Evolutionary conservation across 2,888 invertebrate species (phyloP).

Genomic region (Cataglyphis cursor): DNA sequence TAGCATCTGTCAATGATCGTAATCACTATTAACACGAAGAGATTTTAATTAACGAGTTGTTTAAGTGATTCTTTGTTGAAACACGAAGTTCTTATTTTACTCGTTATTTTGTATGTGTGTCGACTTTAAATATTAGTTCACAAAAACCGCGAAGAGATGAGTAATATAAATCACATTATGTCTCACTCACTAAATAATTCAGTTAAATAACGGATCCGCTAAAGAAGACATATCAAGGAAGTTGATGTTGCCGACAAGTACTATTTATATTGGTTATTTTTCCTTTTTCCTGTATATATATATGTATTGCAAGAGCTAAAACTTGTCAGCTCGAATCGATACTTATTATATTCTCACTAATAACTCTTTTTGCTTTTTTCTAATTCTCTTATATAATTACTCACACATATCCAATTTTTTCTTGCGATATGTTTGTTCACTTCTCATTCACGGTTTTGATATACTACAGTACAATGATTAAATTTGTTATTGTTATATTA

Average conservation of each 20-base stretch:
- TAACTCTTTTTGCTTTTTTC: conserved; percentile 56
- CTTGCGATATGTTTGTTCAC: conserved; percentile 76
- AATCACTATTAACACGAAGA: conserved; percentile 85
- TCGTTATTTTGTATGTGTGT: conserved; percentile 64
- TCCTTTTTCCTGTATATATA: conserved; percentile 53
- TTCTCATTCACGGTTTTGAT: conserved; percentile 73
- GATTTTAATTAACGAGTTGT: conserved; percentile 76
- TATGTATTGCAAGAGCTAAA: conserved; percentile 63
- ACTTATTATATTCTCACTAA: conserved; percentile 67
- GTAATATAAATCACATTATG: conserved; percentile 78
- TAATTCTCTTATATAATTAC: conserved; percentile 71
- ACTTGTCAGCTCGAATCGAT: conserved; percentile 62
- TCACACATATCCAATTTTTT: conserved; percentile 72
- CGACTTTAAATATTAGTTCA: conserved; percentile 71
- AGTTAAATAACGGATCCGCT: conserved; percentile 81
- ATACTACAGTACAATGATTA: conserved; percentile 78
- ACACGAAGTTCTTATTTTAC: conserved; percentile 61
- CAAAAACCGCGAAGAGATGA: conserved; percentile 70
- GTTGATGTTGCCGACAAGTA: conserved; percentile 79
- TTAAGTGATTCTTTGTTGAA: conserved; percentile 60
- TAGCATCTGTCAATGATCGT: conserved; percentile 84
- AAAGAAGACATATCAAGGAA: conserved; percentile 84
- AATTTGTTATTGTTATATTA: conserved; percentile 71
- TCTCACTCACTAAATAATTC: conserved; percentile 79
- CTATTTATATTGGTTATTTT: conserved; percentile 70